phyloP scores from a whole-genome alignment of 2,113 vertebrate species.

The human region GRCh38 chr15:29485001-29485500 shows the following conservation, averaged over 20 bases:
- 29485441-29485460: background rate
- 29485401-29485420: background rate
- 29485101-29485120: background rate
- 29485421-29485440: background rate
- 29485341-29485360: background rate
- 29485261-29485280: background rate
- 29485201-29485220: background rate
- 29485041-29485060: slow-evolving; percentile 23
- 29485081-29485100: background rate
- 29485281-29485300: accelerated
- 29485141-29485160: background rate
- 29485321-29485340: no score
- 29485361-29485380: background rate
- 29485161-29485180: background rate
- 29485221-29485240: background rate
- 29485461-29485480: background rate
- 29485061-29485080: slow-evolving; percentile 15
- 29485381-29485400: background rate
- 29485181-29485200: background rate
- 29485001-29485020: background rate
- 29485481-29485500: background rate
- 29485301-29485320: background rate
- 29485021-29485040: slow-evolving; percentile 1
- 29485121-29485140: background rate
- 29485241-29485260: background rate